These are phyloP conservation scores for Ictidomys tridecemlineatus DNA, from an alignment of 2,113 vertebrate species.

Conservation along the genomic window DNA sequence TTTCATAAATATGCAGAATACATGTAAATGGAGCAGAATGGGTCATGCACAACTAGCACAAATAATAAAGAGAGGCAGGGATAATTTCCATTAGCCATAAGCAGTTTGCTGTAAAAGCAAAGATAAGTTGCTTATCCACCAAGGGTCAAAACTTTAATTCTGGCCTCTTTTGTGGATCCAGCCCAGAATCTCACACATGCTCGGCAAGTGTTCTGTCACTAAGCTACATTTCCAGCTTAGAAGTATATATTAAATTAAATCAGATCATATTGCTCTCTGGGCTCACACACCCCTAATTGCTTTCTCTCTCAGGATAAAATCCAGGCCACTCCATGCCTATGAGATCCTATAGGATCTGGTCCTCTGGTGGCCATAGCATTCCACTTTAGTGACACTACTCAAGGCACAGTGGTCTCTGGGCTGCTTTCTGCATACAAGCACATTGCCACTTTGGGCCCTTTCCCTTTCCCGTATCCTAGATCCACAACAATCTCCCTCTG, in stretches of 20 bases:
- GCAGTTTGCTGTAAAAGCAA: background rate
- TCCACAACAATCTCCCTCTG: background rate
- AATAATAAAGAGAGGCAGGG: background rate
- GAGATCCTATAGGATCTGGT: background rate
- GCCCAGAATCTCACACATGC: too few relatives aligned
- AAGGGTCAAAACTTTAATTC: background rate
- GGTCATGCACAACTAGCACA: background rate
- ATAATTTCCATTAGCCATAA: background rate
- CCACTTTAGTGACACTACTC: background rate
- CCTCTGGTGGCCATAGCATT: background rate
- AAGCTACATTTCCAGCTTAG: background rate
- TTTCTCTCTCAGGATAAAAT: background rate
- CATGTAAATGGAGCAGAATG: accelerated
- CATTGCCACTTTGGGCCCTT: background rate
- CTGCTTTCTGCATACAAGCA: background rate
- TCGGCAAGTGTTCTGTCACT: background rate
- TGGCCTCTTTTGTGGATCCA: background rate
- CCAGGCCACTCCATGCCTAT: background rate
- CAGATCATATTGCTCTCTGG: background rate
- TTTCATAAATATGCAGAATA: background rate
- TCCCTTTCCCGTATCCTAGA: background rate
- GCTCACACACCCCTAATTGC: too few relatives aligned
- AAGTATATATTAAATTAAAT: background rate
- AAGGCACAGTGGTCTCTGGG: background rate
- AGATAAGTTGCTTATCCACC: background rate